Percentiles rank a stretch among this genome's conserved stretches.
Evolutionary conservation across 2,888 invertebrate genomes (phyloP).

Genomic region (Drosophila fulvimacula): DNA sequence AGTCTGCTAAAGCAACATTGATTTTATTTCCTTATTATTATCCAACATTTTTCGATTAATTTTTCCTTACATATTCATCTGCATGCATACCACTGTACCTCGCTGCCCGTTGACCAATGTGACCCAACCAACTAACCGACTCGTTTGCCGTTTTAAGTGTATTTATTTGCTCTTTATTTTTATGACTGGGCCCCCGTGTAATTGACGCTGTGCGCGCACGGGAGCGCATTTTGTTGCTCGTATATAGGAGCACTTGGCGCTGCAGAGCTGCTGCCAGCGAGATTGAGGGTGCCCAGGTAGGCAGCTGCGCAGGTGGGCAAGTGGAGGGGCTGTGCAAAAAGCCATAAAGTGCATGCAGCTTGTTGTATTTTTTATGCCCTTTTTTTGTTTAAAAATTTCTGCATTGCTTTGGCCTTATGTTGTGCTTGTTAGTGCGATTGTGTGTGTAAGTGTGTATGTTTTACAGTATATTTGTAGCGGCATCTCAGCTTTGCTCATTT

Average conservation of each 20-base stretch:
- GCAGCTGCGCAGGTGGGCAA: neutral
- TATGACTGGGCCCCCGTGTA: slow-evolving; percentile 74
- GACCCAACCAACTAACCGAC: slow-evolving; percentile 45
- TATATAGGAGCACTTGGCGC: slow-evolving; percentile 47
- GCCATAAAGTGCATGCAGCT: slow-evolving; percentile 66
- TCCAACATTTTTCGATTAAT: neutral
- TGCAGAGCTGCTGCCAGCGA: neutral
- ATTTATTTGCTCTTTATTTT: slow-evolving; percentile 79
- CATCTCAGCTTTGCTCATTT: slow-evolving; percentile 59
- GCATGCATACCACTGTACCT: slow-evolving; percentile 25
- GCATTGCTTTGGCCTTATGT: slow-evolving; percentile 24
- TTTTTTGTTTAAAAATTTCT: slow-evolving; percentile 32
- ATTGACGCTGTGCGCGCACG: slow-evolving; percentile 72
- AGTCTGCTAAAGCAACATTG: too few relatives aligned
- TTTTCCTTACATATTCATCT: neutral
- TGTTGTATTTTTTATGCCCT: slow-evolving; percentile 46
- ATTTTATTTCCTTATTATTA: too few relatives aligned
- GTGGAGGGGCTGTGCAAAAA: slow-evolving; percentile 15
- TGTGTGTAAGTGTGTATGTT: neutral
- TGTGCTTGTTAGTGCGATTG: slow-evolving; percentile 2
- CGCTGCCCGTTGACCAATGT: slow-evolving; percentile 10
- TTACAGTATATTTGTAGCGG: slow-evolving; percentile 17
- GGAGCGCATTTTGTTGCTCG: slow-evolving; percentile 67
- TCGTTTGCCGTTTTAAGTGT: slow-evolving; percentile 69
- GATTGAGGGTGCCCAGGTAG: neutral